A percentile compares a stretch with the other conserved stretches of the same genome.
Evolutionary conservation across 2,113 vertebrate species (phyloP).

Genomic region (Microcebus tavaratra): DNA sequence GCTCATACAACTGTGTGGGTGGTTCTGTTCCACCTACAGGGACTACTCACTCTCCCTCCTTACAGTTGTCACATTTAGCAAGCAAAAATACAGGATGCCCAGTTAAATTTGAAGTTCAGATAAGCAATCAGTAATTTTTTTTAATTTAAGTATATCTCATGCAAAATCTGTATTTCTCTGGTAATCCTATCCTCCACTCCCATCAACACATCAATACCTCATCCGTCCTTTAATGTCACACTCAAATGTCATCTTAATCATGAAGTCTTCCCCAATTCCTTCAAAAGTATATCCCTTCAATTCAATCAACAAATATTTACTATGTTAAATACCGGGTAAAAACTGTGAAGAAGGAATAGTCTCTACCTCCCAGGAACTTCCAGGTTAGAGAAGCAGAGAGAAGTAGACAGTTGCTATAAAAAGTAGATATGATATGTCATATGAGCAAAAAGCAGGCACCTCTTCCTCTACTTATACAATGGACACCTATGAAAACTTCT

Average conservation of each 20-base stretch:
- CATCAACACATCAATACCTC: neutral
- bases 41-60: neutral
- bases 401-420: neutral
- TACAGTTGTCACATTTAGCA: neutral
- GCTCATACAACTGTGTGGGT: neutral
- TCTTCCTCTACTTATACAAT: neutral
- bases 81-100: neutral
- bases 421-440: neutral
- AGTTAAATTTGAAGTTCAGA: slow-evolving; percentile 17
- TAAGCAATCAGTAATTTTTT: neutral
- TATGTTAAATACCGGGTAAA: neutral
- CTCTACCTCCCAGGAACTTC: neutral
- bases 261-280: neutral
- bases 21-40: neutral
- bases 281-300: neutral
- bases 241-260: neutral
- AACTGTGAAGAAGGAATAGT: neutral
- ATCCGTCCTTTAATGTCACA: neutral
- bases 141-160: neutral
- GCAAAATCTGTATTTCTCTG: neutral
- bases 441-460: neutral
- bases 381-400: neutral
- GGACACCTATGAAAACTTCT: neutral
- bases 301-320: neutral
- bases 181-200: neutral